Conservation (phyloP, 1,140 invertebrate genomes). For the Drosophila insularis region DNA sequence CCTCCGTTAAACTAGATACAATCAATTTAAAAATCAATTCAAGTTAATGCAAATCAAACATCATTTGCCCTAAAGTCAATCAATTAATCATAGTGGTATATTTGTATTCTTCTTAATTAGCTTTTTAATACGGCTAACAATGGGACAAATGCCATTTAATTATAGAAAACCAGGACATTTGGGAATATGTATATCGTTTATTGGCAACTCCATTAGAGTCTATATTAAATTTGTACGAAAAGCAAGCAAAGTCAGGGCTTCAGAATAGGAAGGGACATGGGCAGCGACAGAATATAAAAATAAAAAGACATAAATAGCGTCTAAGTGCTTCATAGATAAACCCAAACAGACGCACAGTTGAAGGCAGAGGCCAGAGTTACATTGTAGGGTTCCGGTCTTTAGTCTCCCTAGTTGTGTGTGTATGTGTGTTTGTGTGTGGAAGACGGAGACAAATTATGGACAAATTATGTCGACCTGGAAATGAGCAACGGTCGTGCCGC, state of each 20-base stretch:
- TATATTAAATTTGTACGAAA: slow-evolving; percentile 15
- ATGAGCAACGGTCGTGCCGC: slow-evolving; percentile 66
- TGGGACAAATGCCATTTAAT: slow-evolving; percentile 22
- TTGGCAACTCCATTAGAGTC: slow-evolving; percentile 17
- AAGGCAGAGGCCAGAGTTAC: not conserved
- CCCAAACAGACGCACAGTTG: slow-evolving; percentile 33
- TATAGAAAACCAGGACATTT: slow-evolving; percentile 45
- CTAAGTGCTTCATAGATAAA: slow-evolving; percentile 71
- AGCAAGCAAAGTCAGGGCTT: slow-evolving; percentile 17
- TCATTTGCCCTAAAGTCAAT: slow-evolving; percentile 36
- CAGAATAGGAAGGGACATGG: slow-evolving; percentile 4
- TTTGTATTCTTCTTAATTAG: slow-evolving; percentile 63
- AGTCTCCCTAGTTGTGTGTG: not conserved
- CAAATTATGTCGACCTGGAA: slow-evolving; percentile 78
- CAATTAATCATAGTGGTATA: slow-evolving; percentile 63
- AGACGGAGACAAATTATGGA: slow-evolving; percentile 78
- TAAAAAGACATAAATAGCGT: slow-evolving; percentile 68
- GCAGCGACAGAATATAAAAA: slow-evolving; percentile 38
- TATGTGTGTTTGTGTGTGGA: slow-evolving; percentile 39
- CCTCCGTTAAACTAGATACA: too few species aligned
- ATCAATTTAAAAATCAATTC: not conserved
- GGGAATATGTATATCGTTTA: slow-evolving; percentile 60
- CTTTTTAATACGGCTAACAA: slow-evolving; percentile 37
- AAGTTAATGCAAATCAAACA: not conserved
- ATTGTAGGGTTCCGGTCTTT: not conserved